Conservation (phyloP, 2,113 vertebrate species). For the Esox niger region DNA sequence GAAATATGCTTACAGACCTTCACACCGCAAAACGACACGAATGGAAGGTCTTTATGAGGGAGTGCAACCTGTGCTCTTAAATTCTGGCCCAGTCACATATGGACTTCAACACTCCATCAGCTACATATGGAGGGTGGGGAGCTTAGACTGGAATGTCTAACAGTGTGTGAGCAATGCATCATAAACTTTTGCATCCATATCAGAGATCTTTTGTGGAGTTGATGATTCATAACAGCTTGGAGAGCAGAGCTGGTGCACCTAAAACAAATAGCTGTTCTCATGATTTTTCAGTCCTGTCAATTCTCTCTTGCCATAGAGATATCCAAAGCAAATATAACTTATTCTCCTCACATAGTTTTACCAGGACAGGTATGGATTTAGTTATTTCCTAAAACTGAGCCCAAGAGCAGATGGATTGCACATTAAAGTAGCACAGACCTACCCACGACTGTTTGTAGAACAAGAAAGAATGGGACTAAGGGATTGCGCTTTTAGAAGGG, state of each 20-base stretch:
- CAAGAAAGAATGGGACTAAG: constrained; percentile 30
- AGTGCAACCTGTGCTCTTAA: constrained; percentile 25
- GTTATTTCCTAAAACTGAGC: constrained; percentile 53
- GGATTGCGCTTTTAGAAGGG: constrained; percentile 48
- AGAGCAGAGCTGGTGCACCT: constrained; percentile 8
- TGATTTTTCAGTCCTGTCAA: constrained; percentile 22
- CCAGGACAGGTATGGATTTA: constrained; percentile 53
- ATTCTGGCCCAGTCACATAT: constrained; percentile 40
- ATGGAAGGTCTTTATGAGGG: constrained; percentile 12
- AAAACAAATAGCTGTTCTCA: constrained; percentile 36
- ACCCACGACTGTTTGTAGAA: constrained; percentile 51
- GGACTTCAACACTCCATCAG: constrained; percentile 45
- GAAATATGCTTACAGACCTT: neutral
- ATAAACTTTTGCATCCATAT: constrained; percentile 47
- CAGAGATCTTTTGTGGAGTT: neutral
- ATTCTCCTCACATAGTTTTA: constrained; percentile 31
- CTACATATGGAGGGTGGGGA: constrained; percentile 45
- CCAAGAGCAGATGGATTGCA: constrained; percentile 64
- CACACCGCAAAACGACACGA: constrained; percentile 6
- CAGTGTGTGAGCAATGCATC: constrained; percentile 55
- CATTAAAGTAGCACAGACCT: constrained; percentile 54
- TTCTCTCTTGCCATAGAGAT: constrained; percentile 33
- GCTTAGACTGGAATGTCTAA: constrained; percentile 49
- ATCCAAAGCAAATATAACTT: constrained; percentile 46
- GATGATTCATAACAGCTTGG: constrained; percentile 36